Evolutionary conservation across 2,113 vertebrate species (phyloP).

Genomic region (Acanthochromis polyacanthus): DNA sequence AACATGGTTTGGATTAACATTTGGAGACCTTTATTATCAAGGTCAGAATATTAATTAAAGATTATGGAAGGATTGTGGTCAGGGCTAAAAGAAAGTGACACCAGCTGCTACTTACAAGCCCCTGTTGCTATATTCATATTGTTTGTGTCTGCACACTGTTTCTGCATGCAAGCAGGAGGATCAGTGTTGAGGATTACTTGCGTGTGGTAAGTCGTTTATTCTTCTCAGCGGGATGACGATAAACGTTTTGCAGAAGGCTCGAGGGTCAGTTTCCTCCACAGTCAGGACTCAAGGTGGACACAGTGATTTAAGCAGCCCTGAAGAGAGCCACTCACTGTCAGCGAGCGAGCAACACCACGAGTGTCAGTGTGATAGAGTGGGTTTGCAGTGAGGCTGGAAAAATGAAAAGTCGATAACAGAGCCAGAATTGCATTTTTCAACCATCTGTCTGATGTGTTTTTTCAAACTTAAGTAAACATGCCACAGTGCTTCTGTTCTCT

Average conservation of each 20-base stretch:
- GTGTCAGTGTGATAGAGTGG: constrained; percentile 42
- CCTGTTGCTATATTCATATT: too few relatives aligned
- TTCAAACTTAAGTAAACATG: constrained; percentile 19
- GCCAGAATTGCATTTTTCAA: constrained; percentile 35
- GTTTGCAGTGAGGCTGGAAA: constrained; percentile 28
- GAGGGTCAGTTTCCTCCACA: constrained; percentile 38
- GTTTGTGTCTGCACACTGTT: neutral
- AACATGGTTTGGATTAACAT: neutral
- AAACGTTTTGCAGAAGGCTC: constrained; percentile 26
- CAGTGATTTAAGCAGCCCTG: constrained; percentile 26
- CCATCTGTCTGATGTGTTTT: constrained; percentile 11
- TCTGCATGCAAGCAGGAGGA: neutral
- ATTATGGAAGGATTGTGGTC: too few relatives aligned
- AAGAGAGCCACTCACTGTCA: constrained; percentile 30
- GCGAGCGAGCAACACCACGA: constrained; percentile 34
- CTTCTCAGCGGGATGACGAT: neutral
- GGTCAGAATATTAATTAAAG: neutral
- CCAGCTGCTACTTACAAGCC: neutral
- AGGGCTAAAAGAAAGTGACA: too few relatives aligned
- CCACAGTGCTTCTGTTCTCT: neutral
- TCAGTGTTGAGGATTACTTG: constrained; percentile 5
- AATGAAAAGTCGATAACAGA: constrained; percentile 40
- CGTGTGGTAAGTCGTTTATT: constrained; percentile 17
- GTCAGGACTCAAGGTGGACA: constrained; percentile 23
- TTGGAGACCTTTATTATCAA: neutral